Percentiles rank a stretch among this genome's conserved stretches.
Conservation (phyloP, 2,888 invertebrate species). For the Platerodrilus igneus region DNA sequence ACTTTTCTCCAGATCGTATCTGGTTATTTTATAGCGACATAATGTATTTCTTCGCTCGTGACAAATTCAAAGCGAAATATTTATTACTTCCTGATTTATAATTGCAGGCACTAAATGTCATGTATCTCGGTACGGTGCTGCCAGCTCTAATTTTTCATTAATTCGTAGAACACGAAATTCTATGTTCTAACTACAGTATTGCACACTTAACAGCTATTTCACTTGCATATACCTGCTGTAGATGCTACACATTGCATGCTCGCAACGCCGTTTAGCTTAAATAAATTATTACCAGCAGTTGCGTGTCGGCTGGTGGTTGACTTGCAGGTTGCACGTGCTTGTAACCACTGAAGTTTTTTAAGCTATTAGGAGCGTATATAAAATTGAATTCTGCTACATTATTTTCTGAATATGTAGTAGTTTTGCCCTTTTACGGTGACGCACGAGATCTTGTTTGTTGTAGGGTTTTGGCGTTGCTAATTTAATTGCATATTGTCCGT, state of each 20-base stretch:
- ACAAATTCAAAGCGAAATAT: conserved; percentile 37
- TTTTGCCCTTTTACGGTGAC: no score
- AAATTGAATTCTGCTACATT: no score
- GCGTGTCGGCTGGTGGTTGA: no score
- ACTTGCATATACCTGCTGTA: conserved; percentile 6
- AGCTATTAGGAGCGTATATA: no score
- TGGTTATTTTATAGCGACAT: conserved; percentile 20
- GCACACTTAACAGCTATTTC: conserved; percentile 1
- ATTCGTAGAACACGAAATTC: conserved; percentile 34
- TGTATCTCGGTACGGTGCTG: conserved; percentile 39
- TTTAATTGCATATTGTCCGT: no score
- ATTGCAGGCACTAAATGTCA: conserved; percentile 40
- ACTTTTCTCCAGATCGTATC: conserved; percentile 21
- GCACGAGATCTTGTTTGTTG: no score
- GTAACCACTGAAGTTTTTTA: no score
- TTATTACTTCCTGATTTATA: conserved; percentile 41
- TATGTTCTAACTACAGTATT: conserved; percentile 1
- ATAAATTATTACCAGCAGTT: conserved; percentile 17
- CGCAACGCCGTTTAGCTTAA: conserved; percentile 9
- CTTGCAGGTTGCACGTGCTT: no score
- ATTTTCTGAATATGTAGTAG: no score
- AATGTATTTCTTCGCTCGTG: conserved; percentile 28
- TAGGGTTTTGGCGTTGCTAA: no score
- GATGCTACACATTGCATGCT: conserved; percentile 11
- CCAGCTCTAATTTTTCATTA: conserved; percentile 40